phyloP scores from a whole-genome alignment of 2,888 invertebrate species.

The Xanthia icteritia region DNA sequence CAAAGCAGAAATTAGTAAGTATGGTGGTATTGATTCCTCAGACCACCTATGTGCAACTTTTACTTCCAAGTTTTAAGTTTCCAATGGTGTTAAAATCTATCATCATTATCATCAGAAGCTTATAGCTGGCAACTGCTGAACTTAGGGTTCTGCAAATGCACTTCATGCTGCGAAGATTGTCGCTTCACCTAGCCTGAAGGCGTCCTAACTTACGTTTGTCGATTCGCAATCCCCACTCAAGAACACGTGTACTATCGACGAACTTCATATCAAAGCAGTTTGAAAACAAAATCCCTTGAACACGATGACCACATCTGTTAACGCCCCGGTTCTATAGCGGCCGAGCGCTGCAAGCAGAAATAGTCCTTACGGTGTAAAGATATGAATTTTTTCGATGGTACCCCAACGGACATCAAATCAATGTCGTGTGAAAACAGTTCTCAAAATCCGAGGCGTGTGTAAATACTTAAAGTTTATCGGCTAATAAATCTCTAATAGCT shows the following conservation, averaged over 20 bases:
- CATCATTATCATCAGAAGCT: neutral
- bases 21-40: too few species aligned
- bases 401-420: neutral
- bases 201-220: neutral
- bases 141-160: neutral
- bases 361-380: too few species aligned
- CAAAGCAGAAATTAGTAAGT: too few species aligned
- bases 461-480: constrained; percentile 88
- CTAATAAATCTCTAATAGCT: constrained; percentile 53
- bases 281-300: too few species aligned
- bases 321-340: too few species aligned
- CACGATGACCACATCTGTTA: too few species aligned
- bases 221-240: neutral
- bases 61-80: neutral
- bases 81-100: neutral
- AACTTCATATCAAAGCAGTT: too few species aligned
- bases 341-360: too few species aligned
- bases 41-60: too few species aligned
- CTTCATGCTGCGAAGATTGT: neutral
- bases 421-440: constrained; percentile 14
- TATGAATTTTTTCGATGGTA: too few species aligned
- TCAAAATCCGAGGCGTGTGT: constrained; percentile 30
- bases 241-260: too few species aligned
- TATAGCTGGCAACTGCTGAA: neutral
- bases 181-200: neutral